phyloP scores from a whole-genome alignment of 1,140 invertebrate species.

The Euborellia annulipes region DNA sequence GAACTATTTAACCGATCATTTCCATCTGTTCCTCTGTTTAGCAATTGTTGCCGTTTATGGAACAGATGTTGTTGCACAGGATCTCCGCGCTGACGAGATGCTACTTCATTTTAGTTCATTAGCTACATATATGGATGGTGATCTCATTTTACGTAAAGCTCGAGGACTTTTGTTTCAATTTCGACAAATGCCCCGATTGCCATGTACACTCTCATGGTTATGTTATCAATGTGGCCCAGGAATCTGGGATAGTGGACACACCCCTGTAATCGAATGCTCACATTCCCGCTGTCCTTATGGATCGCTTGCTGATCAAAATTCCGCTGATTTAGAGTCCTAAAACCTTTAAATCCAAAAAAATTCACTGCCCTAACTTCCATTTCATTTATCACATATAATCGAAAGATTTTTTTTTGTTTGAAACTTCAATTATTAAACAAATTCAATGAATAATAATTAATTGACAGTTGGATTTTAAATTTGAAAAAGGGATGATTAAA shows the following conservation, averaged over 20 bases:
- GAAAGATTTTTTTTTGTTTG: too few relatives aligned
- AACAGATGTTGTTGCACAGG: conserved; percentile 79
- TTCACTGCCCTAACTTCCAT: too few relatives aligned
- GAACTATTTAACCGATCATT: conserved; percentile 83
- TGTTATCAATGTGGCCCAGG: conserved; percentile 77
- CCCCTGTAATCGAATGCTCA: conserved; percentile 55
- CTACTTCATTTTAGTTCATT: conserved; percentile 84
- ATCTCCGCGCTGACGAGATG: conserved; percentile 82
- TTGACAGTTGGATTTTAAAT: too few relatives aligned
- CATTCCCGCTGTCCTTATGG: conserved; percentile 24
- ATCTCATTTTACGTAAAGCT: conserved; percentile 77
- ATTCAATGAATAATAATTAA: too few relatives aligned
- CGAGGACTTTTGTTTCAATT: conserved; percentile 81
- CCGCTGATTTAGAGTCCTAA: too few relatives aligned
- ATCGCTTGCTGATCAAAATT: conserved; percentile 14
- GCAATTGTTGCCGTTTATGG: conserved; percentile 85
- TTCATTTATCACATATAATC: too few relatives aligned
- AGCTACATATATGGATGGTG: conserved; percentile 92
- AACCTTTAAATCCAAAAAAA: too few relatives aligned
- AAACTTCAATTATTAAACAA: too few relatives aligned
- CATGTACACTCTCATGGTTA: conserved; percentile 72
- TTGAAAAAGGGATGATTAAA: too few relatives aligned
- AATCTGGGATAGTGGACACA: conserved; percentile 83
- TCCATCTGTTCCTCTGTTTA: conserved; percentile 79
- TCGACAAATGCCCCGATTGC: conserved; percentile 62